Percentiles rank a stretch among this genome's conserved stretches.
phyloP scores from a whole-genome alignment of 2,797 vertebrate species.

The Apogon hyalosoma region DNA sequence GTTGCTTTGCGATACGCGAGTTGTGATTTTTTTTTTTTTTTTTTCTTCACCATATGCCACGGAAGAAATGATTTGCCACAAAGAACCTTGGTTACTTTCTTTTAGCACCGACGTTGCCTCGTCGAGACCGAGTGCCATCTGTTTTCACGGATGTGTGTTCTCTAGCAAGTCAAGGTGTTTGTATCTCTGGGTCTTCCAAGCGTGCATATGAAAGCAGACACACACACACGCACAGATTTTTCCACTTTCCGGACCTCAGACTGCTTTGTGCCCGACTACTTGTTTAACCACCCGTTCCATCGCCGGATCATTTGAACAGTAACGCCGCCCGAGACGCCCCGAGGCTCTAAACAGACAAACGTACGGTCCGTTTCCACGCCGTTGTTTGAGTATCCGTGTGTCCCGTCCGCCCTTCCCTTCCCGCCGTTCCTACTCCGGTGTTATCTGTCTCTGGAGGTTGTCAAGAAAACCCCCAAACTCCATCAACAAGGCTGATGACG shows the following conservation, averaged over 20 bases:
- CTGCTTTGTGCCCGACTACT: constrained; percentile 17
- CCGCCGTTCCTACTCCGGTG: constrained; percentile 40
- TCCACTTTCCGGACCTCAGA: neutral
- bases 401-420: constrained; percentile 52
- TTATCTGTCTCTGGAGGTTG: constrained; percentile 58
- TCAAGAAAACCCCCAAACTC: constrained; percentile 33
- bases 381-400: constrained; percentile 39
- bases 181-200: neutral
- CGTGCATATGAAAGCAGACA: constrained; percentile 1
- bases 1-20: too few species aligned
- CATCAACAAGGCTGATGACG: constrained; percentile 46
- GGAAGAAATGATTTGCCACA: too few species aligned
- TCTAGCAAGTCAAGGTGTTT: neutral
- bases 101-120: too few species aligned
- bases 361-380: constrained; percentile 54
- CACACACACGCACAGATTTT: constrained; percentile 6
- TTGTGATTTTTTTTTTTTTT: too few species aligned
- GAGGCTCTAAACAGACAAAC: constrained; percentile 34
- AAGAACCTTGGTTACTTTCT: too few species aligned
- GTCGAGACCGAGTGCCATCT: neutral
- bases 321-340: constrained; percentile 33
- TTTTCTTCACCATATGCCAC: too few species aligned
- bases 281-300: constrained; percentile 45
- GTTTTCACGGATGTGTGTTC: neutral
- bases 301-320: constrained; percentile 43